Conservation (phyloP, 2,797 vertebrate genomes). For the Amazona finschi region DNA sequence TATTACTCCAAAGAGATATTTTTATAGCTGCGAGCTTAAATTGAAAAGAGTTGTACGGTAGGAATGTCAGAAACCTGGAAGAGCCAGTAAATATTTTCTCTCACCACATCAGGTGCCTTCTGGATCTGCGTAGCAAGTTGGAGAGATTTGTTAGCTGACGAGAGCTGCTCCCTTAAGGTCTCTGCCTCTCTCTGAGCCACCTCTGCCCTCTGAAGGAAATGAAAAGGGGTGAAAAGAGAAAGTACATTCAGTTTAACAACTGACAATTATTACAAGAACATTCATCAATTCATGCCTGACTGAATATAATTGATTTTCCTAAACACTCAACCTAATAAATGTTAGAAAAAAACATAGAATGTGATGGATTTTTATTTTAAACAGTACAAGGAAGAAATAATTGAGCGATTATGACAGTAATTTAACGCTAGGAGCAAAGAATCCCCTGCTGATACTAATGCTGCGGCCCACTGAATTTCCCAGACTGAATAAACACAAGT, state of each 20-base stretch:
- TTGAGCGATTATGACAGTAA: conserved; percentile 90
- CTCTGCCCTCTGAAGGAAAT: conserved; percentile 90
- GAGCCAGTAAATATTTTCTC: conserved; percentile 60
- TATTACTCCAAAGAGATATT: background rate
- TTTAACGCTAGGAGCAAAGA: conserved; percentile 87
- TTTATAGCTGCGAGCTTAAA: background rate
- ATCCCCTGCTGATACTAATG: conserved; percentile 85
- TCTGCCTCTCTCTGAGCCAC: conserved; percentile 92
- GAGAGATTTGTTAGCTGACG: conserved; percentile 89
- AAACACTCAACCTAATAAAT: conserved; percentile 88
- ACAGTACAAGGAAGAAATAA: conserved; percentile 88
- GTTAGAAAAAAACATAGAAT: conserved; percentile 80
- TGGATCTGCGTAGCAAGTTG: conserved; percentile 87
- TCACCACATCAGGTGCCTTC: conserved; percentile 91
- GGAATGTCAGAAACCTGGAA: conserved; percentile 10
- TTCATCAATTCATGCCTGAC: conserved; percentile 86
- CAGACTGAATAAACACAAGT: conserved; percentile 84
- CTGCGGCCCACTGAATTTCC: conserved; percentile 84
- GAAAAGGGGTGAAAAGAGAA: conserved; percentile 76
- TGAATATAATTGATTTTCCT: conserved; percentile 87
- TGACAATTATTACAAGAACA: conserved; percentile 87
- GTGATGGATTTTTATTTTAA: conserved; percentile 89
- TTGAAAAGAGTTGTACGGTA: background rate
- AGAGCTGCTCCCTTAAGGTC: conserved; percentile 90
- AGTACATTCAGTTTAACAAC: conserved; percentile 82